Conservation (phyloP, 2,797 vertebrate genomes). For the Setipinna tenuifilis region DNA sequence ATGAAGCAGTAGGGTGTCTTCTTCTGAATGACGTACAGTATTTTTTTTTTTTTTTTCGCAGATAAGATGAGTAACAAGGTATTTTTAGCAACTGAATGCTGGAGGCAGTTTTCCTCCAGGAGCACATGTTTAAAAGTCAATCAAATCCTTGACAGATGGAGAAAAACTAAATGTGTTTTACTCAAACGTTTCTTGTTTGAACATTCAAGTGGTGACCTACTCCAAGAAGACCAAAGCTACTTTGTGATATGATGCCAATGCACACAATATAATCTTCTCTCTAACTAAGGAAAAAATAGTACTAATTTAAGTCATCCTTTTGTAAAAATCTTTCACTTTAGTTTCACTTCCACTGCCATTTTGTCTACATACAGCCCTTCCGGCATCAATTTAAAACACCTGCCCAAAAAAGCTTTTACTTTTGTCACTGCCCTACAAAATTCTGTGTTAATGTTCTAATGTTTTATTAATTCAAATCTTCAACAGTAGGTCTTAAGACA, state of each 20-base stretch:
- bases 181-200: background rate
- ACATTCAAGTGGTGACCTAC: background rate
- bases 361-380: background rate
- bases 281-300: background rate
- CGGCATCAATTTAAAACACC: background rate
- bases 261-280: background rate
- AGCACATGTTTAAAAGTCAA: background rate
- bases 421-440: background rate
- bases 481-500: background rate
- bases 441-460: too few relatives aligned
- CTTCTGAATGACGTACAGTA: constrained; percentile 2
- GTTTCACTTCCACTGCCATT: background rate
- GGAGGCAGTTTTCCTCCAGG: background rate
- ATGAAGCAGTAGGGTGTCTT: background rate
- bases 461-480: background rate
- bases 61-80: constrained; percentile 12
- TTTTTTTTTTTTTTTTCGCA: background rate
- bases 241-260: background rate
- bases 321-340: background rate
- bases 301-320: background rate
- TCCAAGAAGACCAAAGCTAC: background rate
- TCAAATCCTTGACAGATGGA: constrained; percentile 5
- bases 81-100: constrained; percentile 1
- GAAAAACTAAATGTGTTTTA: background rate
- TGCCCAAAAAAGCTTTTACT: background rate